Percentiles rank a stretch among this genome's conserved stretches.
Conservation (phyloP, 2,797 vertebrate species). For the Enteromius unitaeniatus region DNA sequence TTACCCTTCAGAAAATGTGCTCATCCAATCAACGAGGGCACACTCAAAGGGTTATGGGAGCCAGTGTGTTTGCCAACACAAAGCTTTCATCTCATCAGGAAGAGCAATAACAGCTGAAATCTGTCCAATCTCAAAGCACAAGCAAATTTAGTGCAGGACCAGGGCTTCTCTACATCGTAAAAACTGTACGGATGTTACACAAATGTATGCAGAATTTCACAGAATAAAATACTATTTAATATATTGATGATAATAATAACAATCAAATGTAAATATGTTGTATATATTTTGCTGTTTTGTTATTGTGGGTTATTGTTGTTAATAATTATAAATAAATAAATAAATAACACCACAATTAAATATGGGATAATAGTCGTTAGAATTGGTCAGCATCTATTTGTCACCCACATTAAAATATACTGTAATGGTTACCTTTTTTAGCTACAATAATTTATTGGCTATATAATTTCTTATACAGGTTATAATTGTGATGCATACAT, state of each 20-base stretch:
- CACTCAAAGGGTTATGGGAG: not conserved
- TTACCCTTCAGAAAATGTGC: conserved; percentile 19
- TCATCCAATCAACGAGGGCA: conserved; percentile 12
- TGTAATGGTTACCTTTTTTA: not conserved
- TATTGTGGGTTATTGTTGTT: not conserved
- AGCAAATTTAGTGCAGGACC: not conserved
- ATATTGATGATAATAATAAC: not conserved
- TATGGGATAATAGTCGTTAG: not conserved
- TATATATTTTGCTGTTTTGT: too few relatives aligned
- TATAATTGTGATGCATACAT: not conserved
- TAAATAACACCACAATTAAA: not conserved
- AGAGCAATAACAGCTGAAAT: conserved; percentile 36
- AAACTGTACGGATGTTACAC: not conserved
- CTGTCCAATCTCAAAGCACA: conserved; percentile 16
- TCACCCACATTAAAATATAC: not conserved
- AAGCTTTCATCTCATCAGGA: conserved; percentile 35
- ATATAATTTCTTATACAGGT: not conserved
- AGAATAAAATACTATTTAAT: not conserved
- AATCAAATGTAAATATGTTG: not conserved
- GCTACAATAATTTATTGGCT: not conserved
- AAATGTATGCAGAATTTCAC: not conserved
- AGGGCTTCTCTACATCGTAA: not conserved
- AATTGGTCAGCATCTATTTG: not conserved
- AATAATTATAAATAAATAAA: too few relatives aligned
- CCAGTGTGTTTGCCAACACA: conserved; percentile 33